A percentile compares a stretch with the other conserved stretches of the same genome.
These are phyloP conservation scores for Vidua macroura DNA, from an alignment of 2,113 vertebrate species.

Conservation along the genomic window DNA sequence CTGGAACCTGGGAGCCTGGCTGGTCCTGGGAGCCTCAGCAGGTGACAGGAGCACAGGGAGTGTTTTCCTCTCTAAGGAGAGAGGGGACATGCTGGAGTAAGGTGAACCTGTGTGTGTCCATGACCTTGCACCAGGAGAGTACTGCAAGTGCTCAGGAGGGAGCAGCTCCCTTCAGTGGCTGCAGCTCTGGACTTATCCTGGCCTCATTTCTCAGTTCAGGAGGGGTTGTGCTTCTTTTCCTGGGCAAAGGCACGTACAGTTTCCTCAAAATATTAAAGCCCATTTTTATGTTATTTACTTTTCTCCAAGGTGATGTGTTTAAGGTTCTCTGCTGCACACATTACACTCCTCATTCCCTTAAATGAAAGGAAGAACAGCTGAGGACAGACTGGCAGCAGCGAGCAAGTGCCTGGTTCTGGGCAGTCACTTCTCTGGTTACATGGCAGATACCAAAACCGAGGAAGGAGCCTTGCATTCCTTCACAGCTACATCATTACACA, in stretches of 20 bases:
- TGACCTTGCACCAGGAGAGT: background rate
- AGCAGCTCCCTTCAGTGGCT: background rate
- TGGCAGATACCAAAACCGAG: background rate
- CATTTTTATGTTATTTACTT: background rate
- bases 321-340: background rate
- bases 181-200: background rate
- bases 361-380: constrained; percentile 24
- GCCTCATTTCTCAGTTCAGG: background rate
- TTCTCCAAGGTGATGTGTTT: background rate
- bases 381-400: background rate
- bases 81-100: background rate
- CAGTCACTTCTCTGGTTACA: constrained; percentile 36
- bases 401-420: background rate
- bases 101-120: background rate
- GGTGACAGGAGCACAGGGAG: background rate
- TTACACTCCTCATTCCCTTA: background rate
- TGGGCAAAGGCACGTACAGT: background rate
- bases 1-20: background rate
- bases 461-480: constrained; percentile 27
- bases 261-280: background rate
- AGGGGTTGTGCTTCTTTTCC: background rate
- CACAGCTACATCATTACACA: background rate
- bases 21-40: background rate
- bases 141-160: background rate
- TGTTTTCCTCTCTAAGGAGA: background rate